phyloP scores from a whole-genome alignment of 2,113 vertebrate species.

The Macheiramphus alcinus region DNA sequence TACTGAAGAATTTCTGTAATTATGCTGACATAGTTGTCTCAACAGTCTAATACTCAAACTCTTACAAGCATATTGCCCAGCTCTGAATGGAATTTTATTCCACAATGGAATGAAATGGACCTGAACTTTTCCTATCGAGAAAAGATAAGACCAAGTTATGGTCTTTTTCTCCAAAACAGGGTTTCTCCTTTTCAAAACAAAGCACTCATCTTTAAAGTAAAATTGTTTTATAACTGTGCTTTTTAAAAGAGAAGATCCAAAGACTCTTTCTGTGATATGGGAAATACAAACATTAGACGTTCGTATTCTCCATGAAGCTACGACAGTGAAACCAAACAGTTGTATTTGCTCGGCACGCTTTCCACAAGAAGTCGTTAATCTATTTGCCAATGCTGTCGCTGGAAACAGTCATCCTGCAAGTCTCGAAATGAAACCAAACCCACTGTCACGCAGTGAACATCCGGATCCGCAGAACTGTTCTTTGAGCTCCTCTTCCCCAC shows the following conservation, averaged over 20 bases:
- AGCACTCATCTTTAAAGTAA: not conserved
- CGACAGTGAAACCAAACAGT: not conserved
- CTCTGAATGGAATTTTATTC: not conserved
- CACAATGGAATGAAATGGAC: not conserved
- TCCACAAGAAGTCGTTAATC: not conserved
- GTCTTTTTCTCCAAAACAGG: not conserved
- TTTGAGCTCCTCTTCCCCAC: not conserved
- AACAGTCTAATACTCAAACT: not conserved
- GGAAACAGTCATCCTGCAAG: not conserved
- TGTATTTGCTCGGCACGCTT: not conserved
- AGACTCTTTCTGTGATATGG: not conserved
- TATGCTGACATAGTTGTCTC: not conserved
- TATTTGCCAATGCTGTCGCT: not conserved
- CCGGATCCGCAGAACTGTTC: not conserved
- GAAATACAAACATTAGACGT: not conserved
- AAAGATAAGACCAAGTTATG: not conserved
- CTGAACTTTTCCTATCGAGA: not conserved
- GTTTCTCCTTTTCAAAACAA: not conserved
- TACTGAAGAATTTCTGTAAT: not conserved
- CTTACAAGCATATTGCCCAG: not conserved
- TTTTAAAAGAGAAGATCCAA: not conserved
- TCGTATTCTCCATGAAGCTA: not conserved
- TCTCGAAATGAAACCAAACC: not conserved
- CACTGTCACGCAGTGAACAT: rapidly evolving
- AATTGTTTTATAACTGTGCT: not conserved